phyloP scores from a whole-genome alignment of 2,797 vertebrate genomes.

The Mormyrops attenuatus region DNA sequence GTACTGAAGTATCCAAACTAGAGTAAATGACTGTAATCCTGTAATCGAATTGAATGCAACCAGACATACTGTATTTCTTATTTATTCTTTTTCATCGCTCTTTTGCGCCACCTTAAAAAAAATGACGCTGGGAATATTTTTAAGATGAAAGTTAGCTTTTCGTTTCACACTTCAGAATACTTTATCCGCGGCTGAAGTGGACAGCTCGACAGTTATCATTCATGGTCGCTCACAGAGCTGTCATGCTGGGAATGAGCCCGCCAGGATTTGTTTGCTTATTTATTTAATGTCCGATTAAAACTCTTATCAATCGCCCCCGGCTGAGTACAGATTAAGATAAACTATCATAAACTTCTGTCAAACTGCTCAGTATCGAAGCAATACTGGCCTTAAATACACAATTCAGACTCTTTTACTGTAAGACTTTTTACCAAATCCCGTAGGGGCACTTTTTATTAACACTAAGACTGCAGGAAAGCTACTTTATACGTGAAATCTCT shows the following conservation, averaged over 20 bases:
- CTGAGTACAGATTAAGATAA: constrained; percentile 6
- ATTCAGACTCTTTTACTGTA: not conserved
- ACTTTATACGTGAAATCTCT: not conserved
- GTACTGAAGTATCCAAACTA: not conserved
- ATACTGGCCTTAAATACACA: not conserved
- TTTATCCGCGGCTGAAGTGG: not conserved
- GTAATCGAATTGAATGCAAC: not conserved
- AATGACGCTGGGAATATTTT: not conserved
- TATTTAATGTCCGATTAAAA: not conserved
- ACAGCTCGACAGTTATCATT: not conserved
- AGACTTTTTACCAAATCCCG: not conserved
- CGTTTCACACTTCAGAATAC: not conserved
- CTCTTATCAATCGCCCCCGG: not conserved
- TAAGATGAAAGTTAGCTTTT: not conserved
- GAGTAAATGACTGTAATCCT: not conserved
- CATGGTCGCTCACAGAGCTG: not conserved
- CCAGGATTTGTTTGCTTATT: not conserved
- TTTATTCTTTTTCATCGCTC: not conserved
- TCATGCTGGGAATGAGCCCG: not conserved
- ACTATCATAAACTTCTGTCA: not conserved
- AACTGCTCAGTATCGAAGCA: not conserved
- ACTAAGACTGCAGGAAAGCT: not conserved
- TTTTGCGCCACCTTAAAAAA: not conserved
- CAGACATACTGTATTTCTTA: not conserved
- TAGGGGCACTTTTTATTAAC: not conserved